A percentile compares a stretch with the other conserved stretches of the same genome.
phyloP scores from a whole-genome alignment of 2,113 vertebrate genomes.

The Morone saxatilis region DNA sequence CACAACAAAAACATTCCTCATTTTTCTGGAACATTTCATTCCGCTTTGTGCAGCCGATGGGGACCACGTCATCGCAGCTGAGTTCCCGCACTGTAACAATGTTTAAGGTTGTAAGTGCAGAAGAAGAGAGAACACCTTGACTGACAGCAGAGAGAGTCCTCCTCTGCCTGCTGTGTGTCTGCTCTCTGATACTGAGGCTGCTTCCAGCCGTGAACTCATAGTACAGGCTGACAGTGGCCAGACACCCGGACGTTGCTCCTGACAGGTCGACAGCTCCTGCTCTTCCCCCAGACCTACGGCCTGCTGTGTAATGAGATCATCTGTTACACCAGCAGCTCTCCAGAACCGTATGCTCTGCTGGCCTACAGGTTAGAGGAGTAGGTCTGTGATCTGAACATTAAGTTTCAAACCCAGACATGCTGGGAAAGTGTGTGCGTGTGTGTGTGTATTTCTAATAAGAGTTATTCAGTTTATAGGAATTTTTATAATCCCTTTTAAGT shows the following conservation, averaged over 20 bases:
- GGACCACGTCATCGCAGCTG: neutral
- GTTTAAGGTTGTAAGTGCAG: neutral
- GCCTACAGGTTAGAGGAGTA: neutral
- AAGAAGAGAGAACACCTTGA: constrained; percentile 1
- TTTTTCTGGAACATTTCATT: constrained; percentile 25
- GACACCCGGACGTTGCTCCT: constrained; percentile 39
- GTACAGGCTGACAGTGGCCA: constrained; percentile 50
- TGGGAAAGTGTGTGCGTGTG: neutral
- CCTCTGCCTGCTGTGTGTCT: constrained; percentile 8
- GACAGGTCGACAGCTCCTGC: constrained; percentile 29
- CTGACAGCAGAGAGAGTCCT: constrained; percentile 16
- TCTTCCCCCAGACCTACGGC: constrained; percentile 23
- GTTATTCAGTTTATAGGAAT: neutral
- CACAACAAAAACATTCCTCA: constrained; percentile 21
- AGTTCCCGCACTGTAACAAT: neutral
- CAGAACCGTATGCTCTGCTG: neutral
- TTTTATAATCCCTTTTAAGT: neutral
- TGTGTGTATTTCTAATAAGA: neutral
- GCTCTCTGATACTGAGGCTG: neutral
- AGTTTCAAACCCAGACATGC: neutral
- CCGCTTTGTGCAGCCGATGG: neutral
- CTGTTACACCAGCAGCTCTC: constrained; percentile 13
- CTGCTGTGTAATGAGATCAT: constrained; percentile 31
- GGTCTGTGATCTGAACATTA: neutral
- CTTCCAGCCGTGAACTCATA: constrained; percentile 48